Conservation (phyloP, 2,797 vertebrate genomes). For the Pangasius macronema region DNA sequence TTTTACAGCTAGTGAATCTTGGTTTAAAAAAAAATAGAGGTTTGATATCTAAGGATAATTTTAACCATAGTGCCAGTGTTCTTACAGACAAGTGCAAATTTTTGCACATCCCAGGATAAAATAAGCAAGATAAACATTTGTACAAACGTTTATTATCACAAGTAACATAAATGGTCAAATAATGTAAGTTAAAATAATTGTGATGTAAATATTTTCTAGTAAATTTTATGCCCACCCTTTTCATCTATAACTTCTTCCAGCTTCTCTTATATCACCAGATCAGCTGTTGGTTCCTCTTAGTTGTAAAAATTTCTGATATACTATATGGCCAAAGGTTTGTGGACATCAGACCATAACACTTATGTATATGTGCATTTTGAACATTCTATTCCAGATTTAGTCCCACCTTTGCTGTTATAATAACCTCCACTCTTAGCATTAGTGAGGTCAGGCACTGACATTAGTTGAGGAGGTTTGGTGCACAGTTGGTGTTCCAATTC, state of each 20-base stretch:
- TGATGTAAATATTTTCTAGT: background rate
- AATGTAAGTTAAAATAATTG: background rate
- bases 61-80: background rate
- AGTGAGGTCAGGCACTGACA: background rate
- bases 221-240: background rate
- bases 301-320: background rate
- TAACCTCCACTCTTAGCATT: background rate
- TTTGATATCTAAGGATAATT: background rate
- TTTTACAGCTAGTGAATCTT: background rate
- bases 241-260: background rate
- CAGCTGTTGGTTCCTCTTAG: background rate
- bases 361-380: background rate
- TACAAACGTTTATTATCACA: background rate
- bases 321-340: background rate
- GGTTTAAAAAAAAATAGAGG: background rate
- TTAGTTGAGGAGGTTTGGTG: background rate
- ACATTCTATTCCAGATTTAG: background rate
- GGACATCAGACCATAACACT: background rate
- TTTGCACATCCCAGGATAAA: background rate
- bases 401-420: background rate
- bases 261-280: background rate
- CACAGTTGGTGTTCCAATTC: background rate
- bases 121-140: background rate
- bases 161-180: background rate
- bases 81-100: background rate